A percentile compares a stretch with the other conserved stretches of the same genome.
These are phyloP conservation scores for Drosophila melanogaster DNA, from an alignment of 1,140 invertebrate species.

Conservation along the genomic window DNA sequence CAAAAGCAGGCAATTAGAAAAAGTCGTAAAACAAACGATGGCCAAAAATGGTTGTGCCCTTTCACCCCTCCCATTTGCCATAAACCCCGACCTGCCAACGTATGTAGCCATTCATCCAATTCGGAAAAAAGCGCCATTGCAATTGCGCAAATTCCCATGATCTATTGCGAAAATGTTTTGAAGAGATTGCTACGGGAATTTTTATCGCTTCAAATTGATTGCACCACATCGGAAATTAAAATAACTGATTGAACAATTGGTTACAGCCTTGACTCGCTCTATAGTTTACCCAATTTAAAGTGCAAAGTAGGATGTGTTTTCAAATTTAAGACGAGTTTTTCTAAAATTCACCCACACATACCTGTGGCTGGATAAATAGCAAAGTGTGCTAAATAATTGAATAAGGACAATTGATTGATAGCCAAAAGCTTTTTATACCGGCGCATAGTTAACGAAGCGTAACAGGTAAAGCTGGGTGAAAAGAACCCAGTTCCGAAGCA, in stretches of 20 bases:
- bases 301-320: neutral
- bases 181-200: constrained; percentile 18
- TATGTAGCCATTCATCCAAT: neutral
- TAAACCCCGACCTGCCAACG: neutral
- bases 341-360: neutral
- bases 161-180: constrained; percentile 36
- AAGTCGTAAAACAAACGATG: constrained; percentile 66
- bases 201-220: constrained; percentile 20
- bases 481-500: no score
- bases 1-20: constrained; percentile 63
- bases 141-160: constrained; percentile 42
- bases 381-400: constrained; percentile 65
- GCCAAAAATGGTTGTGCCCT: constrained; percentile 42
- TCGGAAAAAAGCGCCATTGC: constrained; percentile 22
- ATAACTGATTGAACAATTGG: no score
- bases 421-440: constrained; percentile 76
- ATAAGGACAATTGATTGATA: constrained; percentile 72
- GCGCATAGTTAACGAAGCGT: constrained; percentile 77
- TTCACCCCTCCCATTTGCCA: neutral
- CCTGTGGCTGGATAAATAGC: constrained; percentile 36
- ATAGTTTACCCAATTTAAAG: no score
- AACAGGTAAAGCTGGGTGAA: constrained; percentile 51
- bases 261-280: no score
- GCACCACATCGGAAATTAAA: constrained; percentile 1
- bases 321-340: neutral